Evolutionary conservation across 1,140 invertebrate genomes (phyloP), one percentile per base, ranked within the genome.

Genomic region (Hypothenemus hampei): DNA sequence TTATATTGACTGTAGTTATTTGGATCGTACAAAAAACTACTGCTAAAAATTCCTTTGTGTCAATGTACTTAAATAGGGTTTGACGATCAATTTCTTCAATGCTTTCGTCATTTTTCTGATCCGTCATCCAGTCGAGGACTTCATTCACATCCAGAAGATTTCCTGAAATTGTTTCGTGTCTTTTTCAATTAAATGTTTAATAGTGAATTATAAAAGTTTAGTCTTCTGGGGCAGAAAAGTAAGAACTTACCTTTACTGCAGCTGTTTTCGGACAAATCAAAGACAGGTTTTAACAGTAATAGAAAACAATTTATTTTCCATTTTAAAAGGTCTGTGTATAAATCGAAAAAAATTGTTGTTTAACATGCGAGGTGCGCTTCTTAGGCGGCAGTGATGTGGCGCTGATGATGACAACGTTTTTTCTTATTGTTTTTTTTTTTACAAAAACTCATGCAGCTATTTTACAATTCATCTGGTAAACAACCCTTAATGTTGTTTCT

Each of bases 21-120:
- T n/a, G n/a, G n/a, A n/a, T n/a, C n/a, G n/a, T 83, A 94, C 91
- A 95, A 71, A 94, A 96, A 49, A 93, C 76, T 39, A 95, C 91
- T 50, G 90, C 91, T 59, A 95, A 77, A 77, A 94, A 95, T 73
- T 95, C 91, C 71, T 91, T 89, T 33, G 86, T 89, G 67, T 89
- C 87, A 64, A 95, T 93, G 70, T 91, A 88, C 65, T 90, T 86
- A 65, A 83, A 83, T 5, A 96, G 75, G 65, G 82, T 82, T 43
- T 92, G 87, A 62, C 92, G 79, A 66, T 91, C 83, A 48, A 96
- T 90, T 66, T 93, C 87, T 73, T 93, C 89, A 59, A 96, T 93
- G 69, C 90, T 94, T 68, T 91, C 87, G 69, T 95, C 92, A 71
- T 89, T 89, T 70, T 93, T 92, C 72, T 95, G 90, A 68, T 86